These are phyloP conservation scores for Mungos mungo DNA, from an alignment of 2,113 vertebrate species.

Conservation along the genomic window DNA sequence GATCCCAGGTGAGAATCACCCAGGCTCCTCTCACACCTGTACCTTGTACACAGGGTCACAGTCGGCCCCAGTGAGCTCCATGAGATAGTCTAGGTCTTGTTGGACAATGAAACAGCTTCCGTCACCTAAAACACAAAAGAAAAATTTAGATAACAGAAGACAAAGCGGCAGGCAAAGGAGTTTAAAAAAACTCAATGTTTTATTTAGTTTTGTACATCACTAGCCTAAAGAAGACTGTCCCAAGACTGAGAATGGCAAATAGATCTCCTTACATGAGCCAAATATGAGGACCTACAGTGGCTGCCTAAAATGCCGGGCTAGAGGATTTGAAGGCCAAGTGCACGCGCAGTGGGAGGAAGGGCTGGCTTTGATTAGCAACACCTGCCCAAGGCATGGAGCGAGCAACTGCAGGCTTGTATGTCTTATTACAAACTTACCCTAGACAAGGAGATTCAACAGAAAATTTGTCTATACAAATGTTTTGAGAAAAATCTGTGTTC, in stretches of 20 bases:
- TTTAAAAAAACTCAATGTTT: not conserved
- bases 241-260: not conserved
- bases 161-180: not conserved
- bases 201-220: constrained; percentile 10
- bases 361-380: not conserved
- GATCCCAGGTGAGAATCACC: not conserved
- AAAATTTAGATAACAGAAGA: constrained; percentile 41
- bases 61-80: constrained; percentile 86
- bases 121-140: constrained; percentile 80
- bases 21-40: accelerated
- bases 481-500: constrained; percentile 2
- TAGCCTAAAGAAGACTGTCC: not conserved
- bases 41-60: constrained; percentile 88
- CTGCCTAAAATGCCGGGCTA: not conserved
- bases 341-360: not conserved
- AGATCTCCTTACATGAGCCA: not conserved
- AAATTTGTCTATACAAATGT: not conserved
- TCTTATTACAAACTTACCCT: constrained; percentile 22
- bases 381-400: not conserved
- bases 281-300: not conserved
- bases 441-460: not conserved
- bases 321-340: not conserved
- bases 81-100: constrained; percentile 85
- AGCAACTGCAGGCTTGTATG: not conserved
- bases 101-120: constrained; percentile 87